Conservation (phyloP, 1,140 invertebrate species). For the Parasteatoda tepidariorum region DNA sequence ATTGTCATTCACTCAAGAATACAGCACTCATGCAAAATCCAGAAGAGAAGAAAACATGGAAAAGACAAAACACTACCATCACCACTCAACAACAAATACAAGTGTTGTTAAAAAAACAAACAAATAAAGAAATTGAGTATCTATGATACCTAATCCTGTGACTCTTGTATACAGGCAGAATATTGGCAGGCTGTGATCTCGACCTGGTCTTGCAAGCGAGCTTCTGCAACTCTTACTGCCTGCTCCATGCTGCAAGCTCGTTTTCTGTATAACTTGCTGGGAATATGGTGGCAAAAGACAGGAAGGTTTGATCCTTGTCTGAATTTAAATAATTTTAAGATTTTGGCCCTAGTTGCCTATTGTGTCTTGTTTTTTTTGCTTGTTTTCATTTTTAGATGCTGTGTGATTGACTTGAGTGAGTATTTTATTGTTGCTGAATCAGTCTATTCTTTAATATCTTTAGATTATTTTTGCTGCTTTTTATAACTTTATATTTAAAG, state of each 20-base stretch:
- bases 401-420: constrained; percentile 1
- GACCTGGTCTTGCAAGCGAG: constrained; percentile 28
- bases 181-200: constrained; percentile 10
- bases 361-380: not conserved
- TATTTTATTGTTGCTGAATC: not conserved
- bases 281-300: constrained; percentile 37
- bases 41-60: constrained; percentile 13
- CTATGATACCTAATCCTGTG: constrained; percentile 43
- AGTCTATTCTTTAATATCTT: not conserved
- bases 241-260: constrained; percentile 34
- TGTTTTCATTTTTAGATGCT: constrained; percentile 16
- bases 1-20: constrained; percentile 15
- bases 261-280: constrained; percentile 40
- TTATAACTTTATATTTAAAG: not conserved
- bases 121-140: constrained; percentile 17
- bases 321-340: constrained; percentile 54
- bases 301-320: constrained; percentile 58
- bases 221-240: constrained; percentile 33
- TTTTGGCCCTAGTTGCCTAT: constrained; percentile 19
- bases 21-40: not conserved
- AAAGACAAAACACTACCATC: constrained; percentile 30
- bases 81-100: constrained; percentile 15
- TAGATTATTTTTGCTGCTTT: not conserved
- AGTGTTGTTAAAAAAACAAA: constrained; percentile 24
- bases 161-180: constrained; percentile 52